A percentile compares a stretch with the other conserved stretches of the same genome.
phyloP scores from a whole-genome alignment of 2,888 invertebrate species.

The Podotricha telesiphe region DNA sequence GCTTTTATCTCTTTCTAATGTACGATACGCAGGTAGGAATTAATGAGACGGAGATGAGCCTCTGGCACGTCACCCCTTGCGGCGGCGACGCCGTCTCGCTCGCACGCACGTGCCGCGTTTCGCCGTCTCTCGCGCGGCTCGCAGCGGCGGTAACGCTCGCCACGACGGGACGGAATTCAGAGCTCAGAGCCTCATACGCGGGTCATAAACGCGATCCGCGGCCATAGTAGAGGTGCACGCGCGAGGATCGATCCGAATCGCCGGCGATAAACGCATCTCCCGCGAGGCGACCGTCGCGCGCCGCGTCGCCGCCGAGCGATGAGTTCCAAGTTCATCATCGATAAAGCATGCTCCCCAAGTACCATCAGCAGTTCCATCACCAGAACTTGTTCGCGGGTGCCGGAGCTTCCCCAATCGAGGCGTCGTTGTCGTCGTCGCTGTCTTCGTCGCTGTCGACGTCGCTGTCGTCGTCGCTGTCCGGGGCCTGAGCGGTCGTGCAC shows the following conservation, averaged over 20 bases:
- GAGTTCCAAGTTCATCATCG: conserved; percentile 98
- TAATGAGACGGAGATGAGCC: conserved; percentile 82
- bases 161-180: conserved; percentile 90
- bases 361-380: conserved; percentile 89
- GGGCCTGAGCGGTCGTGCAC: conserved; percentile 86
- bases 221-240: conserved; percentile 85
- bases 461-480: conserved; percentile 84
- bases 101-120: conserved; percentile 76
- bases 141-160: conserved; percentile 82
- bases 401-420: conserved; percentile 89
- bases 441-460: conserved; percentile 84
- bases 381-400: conserved; percentile 84
- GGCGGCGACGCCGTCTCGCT: conserved; percentile 62
- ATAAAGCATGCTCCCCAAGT: conserved; percentile 99
- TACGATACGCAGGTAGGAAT: conserved; percentile 81
- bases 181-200: conserved; percentile 93
- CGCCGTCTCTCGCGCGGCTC: conserved; percentile 78
- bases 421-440: conserved; percentile 84
- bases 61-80: conserved; percentile 71
- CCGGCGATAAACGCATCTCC: conserved; percentile 83
- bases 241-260: conserved; percentile 84
- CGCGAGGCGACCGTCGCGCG: conserved; percentile 83
- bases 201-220: conserved; percentile 94
- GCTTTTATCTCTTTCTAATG: conserved; percentile 84
- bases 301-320: conserved; percentile 88